Conservation (phyloP, 2,888 invertebrate genomes). For the Morpho achilles region DNA sequence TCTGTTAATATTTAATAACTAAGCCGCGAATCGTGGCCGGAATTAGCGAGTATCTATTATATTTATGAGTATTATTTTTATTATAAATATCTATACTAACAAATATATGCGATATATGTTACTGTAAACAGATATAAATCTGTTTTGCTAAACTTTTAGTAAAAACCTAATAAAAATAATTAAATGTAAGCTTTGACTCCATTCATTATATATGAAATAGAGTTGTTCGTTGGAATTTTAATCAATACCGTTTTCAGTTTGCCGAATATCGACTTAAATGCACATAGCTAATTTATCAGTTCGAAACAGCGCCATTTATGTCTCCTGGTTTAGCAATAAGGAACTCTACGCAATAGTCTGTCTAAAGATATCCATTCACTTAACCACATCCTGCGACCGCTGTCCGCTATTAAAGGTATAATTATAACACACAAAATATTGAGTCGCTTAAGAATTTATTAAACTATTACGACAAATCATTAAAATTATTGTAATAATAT, state of each 20-base stretch:
- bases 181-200: constrained; percentile 12
- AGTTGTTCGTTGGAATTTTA: constrained; percentile 37
- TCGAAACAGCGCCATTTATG: constrained; percentile 44
- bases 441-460: too few relatives aligned
- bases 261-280: constrained; percentile 21
- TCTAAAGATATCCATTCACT: constrained; percentile 27
- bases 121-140: background rate
- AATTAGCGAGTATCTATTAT: too few relatives aligned
- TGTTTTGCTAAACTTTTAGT: background rate
- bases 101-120: background rate
- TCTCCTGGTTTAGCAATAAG: constrained; percentile 45
- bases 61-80: too few relatives aligned
- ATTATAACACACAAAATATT: constrained; percentile 4
- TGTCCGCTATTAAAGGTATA: constrained; percentile 2
- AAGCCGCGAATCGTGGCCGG: too few relatives aligned
- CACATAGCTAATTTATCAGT: constrained; percentile 27
- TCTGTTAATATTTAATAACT: too few relatives aligned
- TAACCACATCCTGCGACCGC: constrained; percentile 26
- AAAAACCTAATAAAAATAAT: background rate
- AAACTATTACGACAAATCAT: too few relatives aligned
- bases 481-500: too few relatives aligned
- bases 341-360: constrained; percentile 35
- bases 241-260: constrained; percentile 31
- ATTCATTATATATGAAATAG: constrained; percentile 7
- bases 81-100: background rate